Evolutionary conservation across 2,113 vertebrate species (phyloP).

Genomic region (Orthonyx spaldingii): DNA sequence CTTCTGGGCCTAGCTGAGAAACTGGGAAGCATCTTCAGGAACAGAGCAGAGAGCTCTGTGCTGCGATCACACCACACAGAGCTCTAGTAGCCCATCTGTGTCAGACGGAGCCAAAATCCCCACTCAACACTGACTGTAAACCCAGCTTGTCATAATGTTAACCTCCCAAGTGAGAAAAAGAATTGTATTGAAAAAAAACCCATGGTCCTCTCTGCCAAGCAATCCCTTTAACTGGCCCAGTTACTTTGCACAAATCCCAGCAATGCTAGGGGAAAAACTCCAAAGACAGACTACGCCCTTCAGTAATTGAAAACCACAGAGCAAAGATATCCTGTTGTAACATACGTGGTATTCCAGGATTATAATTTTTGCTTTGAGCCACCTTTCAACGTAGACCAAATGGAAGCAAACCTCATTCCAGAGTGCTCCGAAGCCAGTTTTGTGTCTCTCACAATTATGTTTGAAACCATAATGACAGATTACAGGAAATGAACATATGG

Average conservation of each 20-base stretch:
- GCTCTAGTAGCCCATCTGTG: neutral
- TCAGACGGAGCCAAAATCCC: neutral
- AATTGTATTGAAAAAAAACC: neutral
- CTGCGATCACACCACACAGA: neutral
- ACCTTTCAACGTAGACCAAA: constrained; percentile 32
- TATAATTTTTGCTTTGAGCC: constrained; percentile 39
- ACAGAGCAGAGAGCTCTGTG: neutral
- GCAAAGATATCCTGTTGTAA: constrained; percentile 40
- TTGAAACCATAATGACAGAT: constrained; percentile 64
- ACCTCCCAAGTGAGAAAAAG: neutral
- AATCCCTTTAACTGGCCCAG: neutral
- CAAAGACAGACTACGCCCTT: constrained; percentile 6
- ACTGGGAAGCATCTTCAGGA: neutral
- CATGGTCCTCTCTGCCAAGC: neutral
- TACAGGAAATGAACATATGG: constrained; percentile 58
- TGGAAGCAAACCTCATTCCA: constrained; percentile 41
- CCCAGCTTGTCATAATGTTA: neutral
- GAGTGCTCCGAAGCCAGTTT: constrained; percentile 21
- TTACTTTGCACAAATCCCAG: constrained; percentile 9
- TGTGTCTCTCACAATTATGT: constrained; percentile 46
- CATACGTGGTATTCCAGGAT: neutral
- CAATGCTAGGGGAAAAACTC: neutral
- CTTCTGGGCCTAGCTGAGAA: neutral
- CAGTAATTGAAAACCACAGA: constrained; percentile 45
- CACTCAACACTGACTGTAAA: neutral